Percentiles rank a stretch among this genome's conserved stretches.
Conservation (phyloP, 23 tunicate species). For the Oikopleura vanhoeffeni region DNA sequence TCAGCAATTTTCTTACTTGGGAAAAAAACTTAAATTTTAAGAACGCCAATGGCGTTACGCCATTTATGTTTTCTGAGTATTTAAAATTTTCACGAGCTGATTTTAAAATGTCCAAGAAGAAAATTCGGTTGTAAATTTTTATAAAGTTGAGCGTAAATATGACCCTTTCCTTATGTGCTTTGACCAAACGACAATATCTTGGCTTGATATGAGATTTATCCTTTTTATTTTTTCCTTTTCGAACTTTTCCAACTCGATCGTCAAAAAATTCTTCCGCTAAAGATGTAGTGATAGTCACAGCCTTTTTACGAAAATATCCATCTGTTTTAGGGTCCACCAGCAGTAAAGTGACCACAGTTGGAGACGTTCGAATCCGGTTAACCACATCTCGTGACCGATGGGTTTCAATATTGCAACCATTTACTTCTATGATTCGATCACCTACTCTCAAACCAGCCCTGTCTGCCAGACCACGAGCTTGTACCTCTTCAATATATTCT, state of each 20-base stretch:
- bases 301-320: constrained; percentile 69
- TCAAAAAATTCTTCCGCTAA: constrained; percentile 30
- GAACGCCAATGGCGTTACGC: too few relatives aligned
- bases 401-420: constrained; percentile 51
- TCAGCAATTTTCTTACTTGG: too few relatives aligned
- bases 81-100: too few relatives aligned
- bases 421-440: constrained; percentile 81
- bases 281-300: constrained; percentile 65
- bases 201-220: constrained; percentile 31
- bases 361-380: constrained; percentile 52
- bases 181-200: constrained; percentile 44
- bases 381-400: constrained; percentile 70
- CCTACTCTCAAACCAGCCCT: constrained; percentile 66
- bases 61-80: too few relatives aligned
- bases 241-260: constrained; percentile 5
- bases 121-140: too few relatives aligned
- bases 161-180: too few relatives aligned
- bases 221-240: not conserved
- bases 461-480: constrained; percentile 36
- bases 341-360: constrained; percentile 26
- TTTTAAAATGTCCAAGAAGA: too few relatives aligned
- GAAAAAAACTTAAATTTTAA: too few relatives aligned
- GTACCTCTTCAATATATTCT: constrained; percentile 72
- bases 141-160: too few relatives aligned
- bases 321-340: constrained; percentile 92